phyloP scores from a whole-genome alignment of 2,888 invertebrate genomes.

The Taenaris catops region DNA sequence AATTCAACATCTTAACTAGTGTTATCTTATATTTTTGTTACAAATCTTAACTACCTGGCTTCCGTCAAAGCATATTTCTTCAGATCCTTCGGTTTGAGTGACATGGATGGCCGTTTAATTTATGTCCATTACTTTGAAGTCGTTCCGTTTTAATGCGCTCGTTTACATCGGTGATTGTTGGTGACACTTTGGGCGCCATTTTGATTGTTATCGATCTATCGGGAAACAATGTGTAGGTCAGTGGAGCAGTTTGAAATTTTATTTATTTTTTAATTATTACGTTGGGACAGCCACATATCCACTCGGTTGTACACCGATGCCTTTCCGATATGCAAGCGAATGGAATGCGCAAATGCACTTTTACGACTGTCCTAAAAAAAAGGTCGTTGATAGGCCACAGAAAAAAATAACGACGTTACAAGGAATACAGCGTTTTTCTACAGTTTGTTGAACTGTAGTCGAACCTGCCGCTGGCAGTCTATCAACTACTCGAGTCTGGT shows the following conservation, averaged over 20 bases:
- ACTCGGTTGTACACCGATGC: too few species aligned
- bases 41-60: constrained; percentile 76
- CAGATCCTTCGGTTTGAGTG: constrained; percentile 61
- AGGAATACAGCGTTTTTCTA: background rate
- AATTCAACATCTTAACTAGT: constrained; percentile 69
- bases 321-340: too few species aligned
- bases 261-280: constrained; percentile 3
- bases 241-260: constrained; percentile 19
- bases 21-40: constrained; percentile 74
- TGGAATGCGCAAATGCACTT: too few species aligned
- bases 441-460: background rate
- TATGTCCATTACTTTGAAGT: constrained; percentile 63
- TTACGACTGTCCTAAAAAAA: too few species aligned
- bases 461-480: constrained; percentile 1
- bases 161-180: constrained; percentile 64
- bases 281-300: too few species aligned
- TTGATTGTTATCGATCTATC: constrained; percentile 62
- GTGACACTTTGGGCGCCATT: constrained; percentile 70
- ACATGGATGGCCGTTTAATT: constrained; percentile 72
- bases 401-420: too few species aligned
- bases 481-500: background rate
- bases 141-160: constrained; percentile 71
- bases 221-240: constrained; percentile 43
- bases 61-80: constrained; percentile 62
- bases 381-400: too few species aligned